These are phyloP conservation scores for Triplophysa yarkandensis DNA, from an alignment of 2,797 vertebrate genomes.

Conservation along the genomic window DNA sequence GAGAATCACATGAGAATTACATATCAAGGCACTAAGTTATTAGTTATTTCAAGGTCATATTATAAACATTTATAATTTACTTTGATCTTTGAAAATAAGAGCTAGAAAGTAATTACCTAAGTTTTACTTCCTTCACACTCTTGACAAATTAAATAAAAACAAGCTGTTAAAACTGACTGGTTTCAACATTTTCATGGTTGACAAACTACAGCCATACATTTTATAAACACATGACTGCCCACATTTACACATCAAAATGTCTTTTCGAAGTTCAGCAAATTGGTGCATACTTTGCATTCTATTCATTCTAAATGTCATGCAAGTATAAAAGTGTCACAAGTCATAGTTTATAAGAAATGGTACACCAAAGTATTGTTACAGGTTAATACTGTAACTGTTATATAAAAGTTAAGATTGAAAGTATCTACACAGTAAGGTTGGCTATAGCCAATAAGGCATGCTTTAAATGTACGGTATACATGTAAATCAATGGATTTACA, in stretches of 20 bases:
- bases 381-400: no score
- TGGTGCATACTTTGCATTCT: not conserved
- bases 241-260: not conserved
- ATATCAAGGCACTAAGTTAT: not conserved
- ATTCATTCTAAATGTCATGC: not conserved
- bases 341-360: no score
- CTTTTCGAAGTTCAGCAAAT: not conserved
- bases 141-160: no score
- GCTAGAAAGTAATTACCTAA: not conserved
- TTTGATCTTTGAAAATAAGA: not conserved
- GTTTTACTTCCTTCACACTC: not conserved
- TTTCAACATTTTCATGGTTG: not conserved
- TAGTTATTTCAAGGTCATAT: not conserved
- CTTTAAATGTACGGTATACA: no score
- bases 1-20: no score
- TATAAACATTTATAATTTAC: not conserved
- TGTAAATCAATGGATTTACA: no score
- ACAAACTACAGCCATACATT: not conserved
- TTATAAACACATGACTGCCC: not conserved
- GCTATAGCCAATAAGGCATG: no score
- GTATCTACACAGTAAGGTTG: no score
- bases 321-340: not conserved
- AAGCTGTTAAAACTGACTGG: not conserved
- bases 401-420: no score
- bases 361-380: no score